Percentiles rank a stretch among this genome's conserved stretches.
These are phyloP conservation scores for Yponomeuta malinellus DNA, from an alignment of 2,888 invertebrate species.

Conservation along the genomic window DNA sequence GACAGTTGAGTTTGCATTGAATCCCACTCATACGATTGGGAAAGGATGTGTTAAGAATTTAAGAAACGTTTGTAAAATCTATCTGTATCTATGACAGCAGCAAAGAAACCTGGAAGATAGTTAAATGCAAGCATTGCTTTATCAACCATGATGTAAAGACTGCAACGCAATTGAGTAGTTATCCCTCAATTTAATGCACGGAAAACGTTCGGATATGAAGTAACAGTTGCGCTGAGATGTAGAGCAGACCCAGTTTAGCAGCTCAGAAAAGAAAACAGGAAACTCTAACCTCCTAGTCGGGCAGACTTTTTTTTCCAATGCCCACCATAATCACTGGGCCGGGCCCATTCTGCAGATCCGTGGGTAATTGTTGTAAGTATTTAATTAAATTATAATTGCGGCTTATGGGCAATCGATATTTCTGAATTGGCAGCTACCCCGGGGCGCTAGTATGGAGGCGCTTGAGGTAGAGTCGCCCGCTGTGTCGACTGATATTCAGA, in stretches of 20 bases:
- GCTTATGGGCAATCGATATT: conserved; percentile 51
- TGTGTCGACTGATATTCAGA: conserved; percentile 30
- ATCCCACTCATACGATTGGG: conserved; percentile 24
- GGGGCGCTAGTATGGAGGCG: conserved; percentile 65
- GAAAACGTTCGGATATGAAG: no score
- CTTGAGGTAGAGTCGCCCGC: conserved; percentile 65
- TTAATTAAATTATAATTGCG: conserved; percentile 63
- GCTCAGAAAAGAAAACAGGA: conserved; percentile 18
- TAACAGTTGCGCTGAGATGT: background rate
- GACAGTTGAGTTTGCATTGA: conserved; percentile 25
- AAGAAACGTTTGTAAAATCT: background rate
- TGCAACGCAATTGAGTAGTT: no score
- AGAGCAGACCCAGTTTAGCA: background rate
- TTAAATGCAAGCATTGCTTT: no score
- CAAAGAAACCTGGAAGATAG: background rate
- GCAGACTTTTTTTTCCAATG: conserved; percentile 15
- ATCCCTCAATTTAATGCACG: no score
- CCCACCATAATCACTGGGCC: conserved; percentile 35
- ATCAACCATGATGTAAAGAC: no score
- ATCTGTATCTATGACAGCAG: background rate
- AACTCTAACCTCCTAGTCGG: conserved; percentile 18
- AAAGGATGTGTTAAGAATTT: conserved; percentile 19
- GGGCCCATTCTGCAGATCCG: conserved; percentile 37
- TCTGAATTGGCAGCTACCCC: conserved; percentile 65
- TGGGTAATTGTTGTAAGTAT: conserved; percentile 46